A percentile compares a stretch with the other conserved stretches of the same genome.
phyloP scores from a whole-genome alignment of 1,140 invertebrate genomes.

The Calliphora vicina region DNA sequence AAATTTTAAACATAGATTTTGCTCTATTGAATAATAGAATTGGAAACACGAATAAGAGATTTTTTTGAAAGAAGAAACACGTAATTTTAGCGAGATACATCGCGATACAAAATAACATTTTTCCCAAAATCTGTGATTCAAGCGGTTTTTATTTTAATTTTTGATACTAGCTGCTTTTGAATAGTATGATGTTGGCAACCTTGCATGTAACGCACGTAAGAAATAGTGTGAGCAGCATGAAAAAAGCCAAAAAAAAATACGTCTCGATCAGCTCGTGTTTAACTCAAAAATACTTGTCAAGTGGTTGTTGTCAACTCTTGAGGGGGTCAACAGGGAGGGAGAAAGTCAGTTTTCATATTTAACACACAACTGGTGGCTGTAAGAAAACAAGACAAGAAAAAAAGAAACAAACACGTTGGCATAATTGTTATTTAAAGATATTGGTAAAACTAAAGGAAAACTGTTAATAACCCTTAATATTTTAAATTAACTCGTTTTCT shows the following conservation, averaged over 20 bases:
- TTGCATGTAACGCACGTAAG: slow-evolving; percentile 21
- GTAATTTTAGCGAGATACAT: too few relatives aligned
- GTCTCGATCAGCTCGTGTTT: slow-evolving; percentile 25
- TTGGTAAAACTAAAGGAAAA: background rate
- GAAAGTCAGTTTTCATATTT: slow-evolving; percentile 31
- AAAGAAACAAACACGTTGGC: slow-evolving; percentile 25
- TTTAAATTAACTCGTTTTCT: background rate
- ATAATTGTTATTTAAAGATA: slow-evolving; percentile 6
- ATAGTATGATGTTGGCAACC: background rate
- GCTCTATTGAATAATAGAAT: too few relatives aligned
- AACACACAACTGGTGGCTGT: slow-evolving; percentile 20
- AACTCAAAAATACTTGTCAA: slow-evolving; percentile 23
- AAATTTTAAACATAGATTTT: too few relatives aligned
- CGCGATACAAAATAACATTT: too few relatives aligned
- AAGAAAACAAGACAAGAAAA: slow-evolving; percentile 13
- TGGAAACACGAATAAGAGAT: too few relatives aligned
- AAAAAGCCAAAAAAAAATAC: slow-evolving; percentile 27
- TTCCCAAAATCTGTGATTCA: background rate
- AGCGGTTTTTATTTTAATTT: background rate
- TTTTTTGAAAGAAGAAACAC: too few relatives aligned
- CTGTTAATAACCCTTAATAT: background rate
- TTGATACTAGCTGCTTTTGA: background rate
- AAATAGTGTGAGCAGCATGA: background rate
- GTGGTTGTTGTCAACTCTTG: slow-evolving; percentile 4
- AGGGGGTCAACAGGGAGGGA: slow-evolving; percentile 20